Conservation (phyloP, 2,888 invertebrate genomes). For the Imbricaverruca yamaguchii region DNA sequence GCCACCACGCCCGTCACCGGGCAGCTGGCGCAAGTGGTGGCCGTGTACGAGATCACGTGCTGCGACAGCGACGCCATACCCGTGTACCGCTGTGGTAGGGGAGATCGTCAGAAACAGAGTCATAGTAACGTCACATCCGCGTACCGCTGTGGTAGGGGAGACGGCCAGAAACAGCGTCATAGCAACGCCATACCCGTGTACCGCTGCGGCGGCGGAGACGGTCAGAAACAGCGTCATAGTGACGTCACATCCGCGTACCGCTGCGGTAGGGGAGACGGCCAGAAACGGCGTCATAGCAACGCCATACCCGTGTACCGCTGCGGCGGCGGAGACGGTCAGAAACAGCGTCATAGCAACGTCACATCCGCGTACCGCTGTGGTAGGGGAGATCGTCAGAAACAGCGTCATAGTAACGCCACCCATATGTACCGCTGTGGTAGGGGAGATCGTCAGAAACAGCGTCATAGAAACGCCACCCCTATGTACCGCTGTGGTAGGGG, state of each 20-base stretch:
- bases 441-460: no score
- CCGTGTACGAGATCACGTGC: slow-evolving; percentile 60
- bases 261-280: not conserved
- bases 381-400: no score
- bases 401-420: no score
- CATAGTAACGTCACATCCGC: no score
- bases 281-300: not conserved
- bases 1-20: slow-evolving; percentile 84
- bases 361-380: no score
- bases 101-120: no score
- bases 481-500: no score
- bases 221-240: not conserved
- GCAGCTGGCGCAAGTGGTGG: slow-evolving; percentile 96
- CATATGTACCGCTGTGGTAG: no score
- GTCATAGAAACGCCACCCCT: no score
- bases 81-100: not conserved
- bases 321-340: not conserved
- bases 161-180: not conserved
- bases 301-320: not conserved
- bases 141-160: no score
- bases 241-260: not conserved
- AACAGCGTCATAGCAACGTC: no score
- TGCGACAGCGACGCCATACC: not conserved
- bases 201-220: not conserved
- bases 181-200: not conserved